Percentiles rank a stretch among this genome's conserved stretches.
These are phyloP conservation scores for Bostrychus sinensis DNA, from an alignment of 2,113 vertebrate genomes.

Conservation along the genomic window DNA sequence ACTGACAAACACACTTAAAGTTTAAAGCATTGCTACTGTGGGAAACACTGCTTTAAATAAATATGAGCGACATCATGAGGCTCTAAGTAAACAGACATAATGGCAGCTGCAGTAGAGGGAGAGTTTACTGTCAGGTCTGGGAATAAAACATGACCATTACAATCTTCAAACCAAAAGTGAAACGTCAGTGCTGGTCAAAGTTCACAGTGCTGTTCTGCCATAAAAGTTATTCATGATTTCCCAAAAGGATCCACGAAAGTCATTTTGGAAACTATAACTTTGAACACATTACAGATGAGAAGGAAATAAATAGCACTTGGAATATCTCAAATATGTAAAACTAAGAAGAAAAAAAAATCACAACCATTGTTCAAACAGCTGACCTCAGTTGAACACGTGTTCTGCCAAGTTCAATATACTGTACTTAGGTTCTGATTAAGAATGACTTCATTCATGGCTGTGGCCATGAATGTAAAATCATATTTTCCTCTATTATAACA, in stretches of 20 bases:
- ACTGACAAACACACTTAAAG: slow-evolving; percentile 13
- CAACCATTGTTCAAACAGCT: too few species aligned
- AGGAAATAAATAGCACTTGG: too few species aligned
- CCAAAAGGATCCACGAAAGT: not conserved
- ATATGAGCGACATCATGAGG: not conserved
- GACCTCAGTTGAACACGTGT: too few species aligned
- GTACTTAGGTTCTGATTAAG: too few species aligned
- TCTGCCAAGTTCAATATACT: too few species aligned
- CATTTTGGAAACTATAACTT: not conserved
- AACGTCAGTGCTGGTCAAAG: not conserved
- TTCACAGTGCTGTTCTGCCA: not conserved
- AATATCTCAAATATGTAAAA: too few species aligned
- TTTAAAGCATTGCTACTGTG: slow-evolving; percentile 1
- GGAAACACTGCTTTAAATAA: not conserved
- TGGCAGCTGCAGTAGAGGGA: not conserved
- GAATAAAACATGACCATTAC: not conserved
- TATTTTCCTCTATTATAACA: too few species aligned
- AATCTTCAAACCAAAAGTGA: slow-evolving; percentile 9
- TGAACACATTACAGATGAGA: not conserved
- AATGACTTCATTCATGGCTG: too few species aligned
- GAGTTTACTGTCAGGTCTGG: slow-evolving; percentile 12
- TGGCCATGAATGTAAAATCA: too few species aligned
- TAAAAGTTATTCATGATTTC: not conserved
- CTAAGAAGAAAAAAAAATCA: too few species aligned
- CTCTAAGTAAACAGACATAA: not conserved